Evolutionary conservation across 2,113 vertebrate genomes (phyloP), one percentile per base, ranked within the genome.

Genomic region (Serilophus lunatus): DNA sequence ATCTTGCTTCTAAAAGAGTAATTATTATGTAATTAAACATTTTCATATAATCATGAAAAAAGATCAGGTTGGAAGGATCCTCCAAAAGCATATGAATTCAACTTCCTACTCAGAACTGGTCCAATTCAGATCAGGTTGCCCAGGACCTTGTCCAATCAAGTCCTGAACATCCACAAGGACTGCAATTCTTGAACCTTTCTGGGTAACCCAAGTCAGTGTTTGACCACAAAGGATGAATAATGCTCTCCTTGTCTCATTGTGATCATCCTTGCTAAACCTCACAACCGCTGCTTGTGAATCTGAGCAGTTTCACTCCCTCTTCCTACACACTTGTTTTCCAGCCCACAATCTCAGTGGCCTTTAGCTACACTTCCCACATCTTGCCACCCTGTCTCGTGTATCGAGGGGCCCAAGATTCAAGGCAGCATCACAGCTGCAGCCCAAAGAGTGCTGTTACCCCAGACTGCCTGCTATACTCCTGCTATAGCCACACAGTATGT

Each of bases 231-330:
- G 18, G 35, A 7, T n/a, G 13, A 63, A 56, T 26, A 77, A 59
- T 60, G 33, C 12, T 56, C 19, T 66, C 29, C 77, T 54, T 16
- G 3, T 35, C 36, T 0, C 3, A 22, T 1, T 36, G 24, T 8
- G 17, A 35, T 35, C 51, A 80, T 40, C 14, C 25, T 53, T 81
- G 49, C 40, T 86, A 35, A 12, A 65, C 3, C 33, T 75, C 54
- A 17, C 0, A 1, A 44, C 57, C 14, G 11, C 7, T 49, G 4
- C 4, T 33, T 13, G 7, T 10, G 8, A 12, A 24, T 42, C 23
- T 66, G n/a, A n/a, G n/a, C n/a, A 70, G 19, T 12, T 44, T 38
- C 2, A 0, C 9, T 61, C 19, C 3, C 1, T 38, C 54, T 63
- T 57, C 23, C 49, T 14, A 7, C 22, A 47, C 5, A 15, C 28